Evolutionary conservation across 2,113 vertebrate species (phyloP).

Genomic region (Ceyx margarethae): DNA sequence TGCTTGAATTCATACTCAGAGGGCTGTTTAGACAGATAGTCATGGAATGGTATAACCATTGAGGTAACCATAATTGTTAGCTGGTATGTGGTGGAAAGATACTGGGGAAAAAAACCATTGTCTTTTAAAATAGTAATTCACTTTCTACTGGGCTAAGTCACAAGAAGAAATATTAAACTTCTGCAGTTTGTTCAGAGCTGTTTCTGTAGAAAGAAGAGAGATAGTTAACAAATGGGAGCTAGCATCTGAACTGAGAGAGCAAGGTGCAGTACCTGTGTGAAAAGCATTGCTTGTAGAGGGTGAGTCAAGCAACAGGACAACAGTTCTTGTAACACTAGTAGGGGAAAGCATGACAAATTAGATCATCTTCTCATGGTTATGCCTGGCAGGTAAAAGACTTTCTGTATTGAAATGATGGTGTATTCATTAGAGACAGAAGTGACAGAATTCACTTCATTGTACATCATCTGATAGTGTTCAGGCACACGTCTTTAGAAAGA

Average conservation of each 20-base stretch:
- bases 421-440: background rate
- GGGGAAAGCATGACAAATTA: background rate
- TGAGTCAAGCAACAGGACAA: background rate
- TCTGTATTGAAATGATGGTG: background rate
- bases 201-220: background rate
- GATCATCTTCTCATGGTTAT: background rate
- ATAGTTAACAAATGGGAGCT: background rate
- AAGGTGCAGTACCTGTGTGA: background rate
- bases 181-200: background rate
- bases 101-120: background rate
- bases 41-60: slow-evolving; percentile 34
- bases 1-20: background rate
- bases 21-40: slow-evolving; percentile 13
- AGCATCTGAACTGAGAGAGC: background rate
- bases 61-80: slow-evolving; percentile 73
- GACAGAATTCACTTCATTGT: background rate
- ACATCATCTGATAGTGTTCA: background rate
- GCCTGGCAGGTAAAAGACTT: background rate
- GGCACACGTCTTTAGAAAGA: background rate
- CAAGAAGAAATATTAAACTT: background rate
- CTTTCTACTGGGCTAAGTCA: background rate
- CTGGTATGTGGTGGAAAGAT: background rate
- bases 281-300: background rate
- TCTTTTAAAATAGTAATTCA: slow-evolving; percentile 8
- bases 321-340: background rate